phyloP scores from a whole-genome alignment of 1,140 invertebrate species.

The Drosophila ananassae region DNA sequence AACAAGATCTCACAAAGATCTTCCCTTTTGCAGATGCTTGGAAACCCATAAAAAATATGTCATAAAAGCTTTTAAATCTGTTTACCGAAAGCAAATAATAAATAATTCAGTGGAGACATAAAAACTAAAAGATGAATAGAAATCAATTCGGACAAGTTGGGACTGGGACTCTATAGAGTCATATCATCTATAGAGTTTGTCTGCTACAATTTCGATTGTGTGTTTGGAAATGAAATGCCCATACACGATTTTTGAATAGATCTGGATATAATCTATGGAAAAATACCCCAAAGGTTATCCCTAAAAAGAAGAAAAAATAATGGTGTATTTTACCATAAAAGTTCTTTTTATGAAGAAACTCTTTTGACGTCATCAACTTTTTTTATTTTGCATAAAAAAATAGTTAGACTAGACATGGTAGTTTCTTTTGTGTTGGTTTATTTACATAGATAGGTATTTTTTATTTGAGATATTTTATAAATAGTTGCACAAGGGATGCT shows the following conservation, averaged over 20 bases:
- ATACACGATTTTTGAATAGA: constrained; percentile 21
- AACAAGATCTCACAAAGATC: constrained; percentile 19
- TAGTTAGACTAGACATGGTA: neutral
- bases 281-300: constrained; percentile 12
- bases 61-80: constrained; percentile 26
- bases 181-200: constrained; percentile 4
- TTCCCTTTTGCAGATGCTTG: constrained; percentile 10
- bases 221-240: constrained; percentile 10
- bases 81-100: constrained; percentile 25
- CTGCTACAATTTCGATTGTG: constrained; percentile 18
- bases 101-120: constrained; percentile 39
- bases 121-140: constrained; percentile 42
- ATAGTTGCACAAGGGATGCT: too few relatives aligned
- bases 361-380: constrained; percentile 24
- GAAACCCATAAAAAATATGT: constrained; percentile 21
- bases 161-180: neutral
- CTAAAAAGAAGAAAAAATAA: neutral
- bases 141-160: constrained; percentile 23
- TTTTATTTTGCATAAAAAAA: constrained; percentile 1
- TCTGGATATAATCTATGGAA: constrained; percentile 19
- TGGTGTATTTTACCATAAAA: constrained; percentile 7
- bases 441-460: neutral
- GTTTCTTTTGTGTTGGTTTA: neutral
- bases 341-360: constrained; percentile 28
- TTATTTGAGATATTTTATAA: too few relatives aligned